phyloP scores from a whole-genome alignment of 2,888 invertebrate genomes.

The Troglohyphantes excavatus region DNA sequence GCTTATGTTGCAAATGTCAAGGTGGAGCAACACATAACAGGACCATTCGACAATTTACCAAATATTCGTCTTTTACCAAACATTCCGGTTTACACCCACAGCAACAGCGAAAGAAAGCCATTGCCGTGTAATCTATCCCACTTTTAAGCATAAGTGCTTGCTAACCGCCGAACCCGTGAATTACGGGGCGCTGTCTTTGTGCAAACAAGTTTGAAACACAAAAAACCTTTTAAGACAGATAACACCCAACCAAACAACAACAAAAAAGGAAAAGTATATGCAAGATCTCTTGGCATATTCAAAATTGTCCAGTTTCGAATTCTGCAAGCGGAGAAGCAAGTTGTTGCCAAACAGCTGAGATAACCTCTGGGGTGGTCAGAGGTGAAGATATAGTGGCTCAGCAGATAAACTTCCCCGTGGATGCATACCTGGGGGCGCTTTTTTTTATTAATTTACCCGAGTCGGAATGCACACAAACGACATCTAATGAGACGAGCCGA shows the following conservation, averaged over 20 bases:
- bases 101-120: too few species aligned
- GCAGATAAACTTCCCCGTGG: too few species aligned
- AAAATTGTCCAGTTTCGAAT: neutral
- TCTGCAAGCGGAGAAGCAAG: neutral
- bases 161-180: too few species aligned
- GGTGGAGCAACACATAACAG: too few species aligned
- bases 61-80: too few species aligned
- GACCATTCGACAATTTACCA: too few species aligned
- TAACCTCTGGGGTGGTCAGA: slow-evolving; percentile 25
- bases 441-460: neutral
- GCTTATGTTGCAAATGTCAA: too few species aligned
- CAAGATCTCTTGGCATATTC: neutral
- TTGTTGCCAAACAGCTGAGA: neutral
- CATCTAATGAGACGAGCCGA: neutral
- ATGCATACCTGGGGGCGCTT: neutral
- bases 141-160: too few species aligned
- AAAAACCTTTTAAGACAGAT: slow-evolving; percentile 9
- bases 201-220: neutral
- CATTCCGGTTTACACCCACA: too few species aligned
- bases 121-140: too few species aligned
- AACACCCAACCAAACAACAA: neutral
- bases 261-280: neutral
- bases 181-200: too few species aligned
- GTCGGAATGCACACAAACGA: neutral
- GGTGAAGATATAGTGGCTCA: neutral